Evolutionary conservation across 2,888 invertebrate species (phyloP).

Genomic region (Leptothorax acervorum): DNA sequence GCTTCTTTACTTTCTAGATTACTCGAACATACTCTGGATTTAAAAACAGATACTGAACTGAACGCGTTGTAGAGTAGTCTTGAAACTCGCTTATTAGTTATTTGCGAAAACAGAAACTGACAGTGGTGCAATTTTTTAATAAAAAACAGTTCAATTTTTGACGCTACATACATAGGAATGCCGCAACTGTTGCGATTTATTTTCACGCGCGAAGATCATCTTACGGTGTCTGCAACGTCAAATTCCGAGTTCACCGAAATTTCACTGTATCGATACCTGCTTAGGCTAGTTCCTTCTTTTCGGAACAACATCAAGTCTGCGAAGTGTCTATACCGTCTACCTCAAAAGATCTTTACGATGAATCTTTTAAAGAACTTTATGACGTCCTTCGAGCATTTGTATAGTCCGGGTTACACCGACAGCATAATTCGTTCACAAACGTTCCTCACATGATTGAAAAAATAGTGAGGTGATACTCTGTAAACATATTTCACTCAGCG

Average conservation of each 20-base stretch:
- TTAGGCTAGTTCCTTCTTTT: not conserved
- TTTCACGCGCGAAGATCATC: not conserved
- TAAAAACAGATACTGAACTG: not conserved
- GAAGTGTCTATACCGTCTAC: not conserved
- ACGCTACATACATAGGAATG: not conserved
- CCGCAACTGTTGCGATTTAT: not conserved
- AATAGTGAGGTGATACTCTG: not conserved
- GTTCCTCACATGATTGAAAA: not conserved
- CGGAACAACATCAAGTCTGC: not conserved
- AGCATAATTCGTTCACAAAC: conserved; percentile 9
- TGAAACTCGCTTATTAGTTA: not conserved
- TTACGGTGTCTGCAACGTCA: not conserved
- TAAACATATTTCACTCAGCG: conserved; percentile 17
- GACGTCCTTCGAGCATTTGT: not conserved
- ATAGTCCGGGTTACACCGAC: not conserved
- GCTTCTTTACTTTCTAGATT: not conserved
- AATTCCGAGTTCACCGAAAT: not conserved
- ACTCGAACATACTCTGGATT: conserved; percentile 11
- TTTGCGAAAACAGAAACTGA: not conserved
- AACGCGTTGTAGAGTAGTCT: not conserved
- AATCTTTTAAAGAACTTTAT: not conserved
- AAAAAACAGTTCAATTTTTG: not conserved
- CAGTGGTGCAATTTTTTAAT: not conserved
- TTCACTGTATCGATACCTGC: not conserved
- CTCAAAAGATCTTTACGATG: not conserved